A percentile compares a stretch with the other conserved stretches of the same genome.
These are phyloP conservation scores for Tursiops truncatus DNA, from an alignment of 2,113 vertebrate genomes.

Conservation along the genomic window DNA sequence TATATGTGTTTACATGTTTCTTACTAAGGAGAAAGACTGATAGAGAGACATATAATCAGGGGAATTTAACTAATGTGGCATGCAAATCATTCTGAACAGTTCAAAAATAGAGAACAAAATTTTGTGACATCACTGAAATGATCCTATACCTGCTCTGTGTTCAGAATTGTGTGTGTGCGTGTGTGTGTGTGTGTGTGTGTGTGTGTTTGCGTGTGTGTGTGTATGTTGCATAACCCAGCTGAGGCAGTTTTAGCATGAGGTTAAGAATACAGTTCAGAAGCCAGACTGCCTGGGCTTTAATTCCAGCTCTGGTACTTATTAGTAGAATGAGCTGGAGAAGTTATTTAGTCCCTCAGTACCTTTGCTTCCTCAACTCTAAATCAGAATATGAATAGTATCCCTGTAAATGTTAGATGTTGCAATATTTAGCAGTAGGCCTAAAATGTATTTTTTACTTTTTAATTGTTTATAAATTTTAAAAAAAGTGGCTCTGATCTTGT, in stretches of 20 bases:
- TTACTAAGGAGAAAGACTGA: slow-evolving; percentile 16
- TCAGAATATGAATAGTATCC: not conserved
- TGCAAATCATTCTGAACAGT: slow-evolving; percentile 38
- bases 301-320: not conserved
- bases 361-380: not conserved
- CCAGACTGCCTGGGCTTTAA: not conserved
- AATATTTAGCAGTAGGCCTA: not conserved
- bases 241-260: not conserved
- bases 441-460: not conserved
- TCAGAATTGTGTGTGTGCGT: not conserved
- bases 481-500: fast-evolving
- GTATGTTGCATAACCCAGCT: not conserved
- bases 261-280: not conserved
- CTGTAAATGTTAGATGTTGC: not conserved
- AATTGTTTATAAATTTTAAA: not conserved
- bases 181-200: not conserved
- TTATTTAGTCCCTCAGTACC: not conserved
- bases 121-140: not conserved
- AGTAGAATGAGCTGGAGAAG: not conserved
- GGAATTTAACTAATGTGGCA: slow-evolving; percentile 35
- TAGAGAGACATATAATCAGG: slow-evolving; percentile 46
- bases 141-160: not conserved
- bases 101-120: slow-evolving; percentile 23
- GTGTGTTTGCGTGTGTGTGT: not conserved
- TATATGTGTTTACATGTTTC: slow-evolving; percentile 43